Conservation (phyloP, 2,888 invertebrate genomes). For the Prosopocoilus inquinatus region DNA sequence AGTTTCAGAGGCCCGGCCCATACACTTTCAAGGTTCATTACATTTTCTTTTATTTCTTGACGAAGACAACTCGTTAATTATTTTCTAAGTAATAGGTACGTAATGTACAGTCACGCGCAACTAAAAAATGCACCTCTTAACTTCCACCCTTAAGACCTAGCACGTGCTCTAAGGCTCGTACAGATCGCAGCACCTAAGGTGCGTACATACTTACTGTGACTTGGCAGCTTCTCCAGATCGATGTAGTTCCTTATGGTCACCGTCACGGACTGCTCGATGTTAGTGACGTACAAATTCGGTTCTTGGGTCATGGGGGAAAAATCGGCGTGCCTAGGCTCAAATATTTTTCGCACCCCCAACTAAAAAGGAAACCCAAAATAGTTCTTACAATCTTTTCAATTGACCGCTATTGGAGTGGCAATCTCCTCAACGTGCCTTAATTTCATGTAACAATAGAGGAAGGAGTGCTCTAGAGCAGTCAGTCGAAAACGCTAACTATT, state of each 20-base stretch:
- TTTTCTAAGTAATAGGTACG: too few relatives aligned
- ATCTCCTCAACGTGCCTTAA: neutral
- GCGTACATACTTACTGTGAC: conserved; percentile 50
- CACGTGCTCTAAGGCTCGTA: neutral
- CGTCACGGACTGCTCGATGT: conserved; percentile 81
- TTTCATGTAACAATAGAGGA: too few relatives aligned
- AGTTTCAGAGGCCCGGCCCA: neutral
- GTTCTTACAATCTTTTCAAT: conserved; percentile 5
- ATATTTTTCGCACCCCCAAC: conserved; percentile 76
- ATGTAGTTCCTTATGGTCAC: conserved; percentile 78
- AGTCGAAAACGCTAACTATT: too few relatives aligned
- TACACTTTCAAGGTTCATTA: too few relatives aligned
- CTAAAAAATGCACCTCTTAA: too few relatives aligned
- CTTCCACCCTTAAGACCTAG: too few relatives aligned
- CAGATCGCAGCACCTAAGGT: neutral
- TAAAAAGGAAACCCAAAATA: too few relatives aligned
- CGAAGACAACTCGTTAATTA: too few relatives aligned
- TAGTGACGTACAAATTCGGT: conserved; percentile 74
- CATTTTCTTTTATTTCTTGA: too few relatives aligned
- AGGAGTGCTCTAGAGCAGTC: too few relatives aligned
- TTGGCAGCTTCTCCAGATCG: conserved; percentile 51
- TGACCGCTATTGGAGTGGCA: neutral
- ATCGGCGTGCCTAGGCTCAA: conserved; percentile 77
- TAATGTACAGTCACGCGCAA: too few relatives aligned
- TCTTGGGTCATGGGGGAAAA: conserved; percentile 77